These are phyloP conservation scores for Anastatus disparis DNA, from an alignment of 1,140 invertebrate species.

Conservation along the genomic window DNA sequence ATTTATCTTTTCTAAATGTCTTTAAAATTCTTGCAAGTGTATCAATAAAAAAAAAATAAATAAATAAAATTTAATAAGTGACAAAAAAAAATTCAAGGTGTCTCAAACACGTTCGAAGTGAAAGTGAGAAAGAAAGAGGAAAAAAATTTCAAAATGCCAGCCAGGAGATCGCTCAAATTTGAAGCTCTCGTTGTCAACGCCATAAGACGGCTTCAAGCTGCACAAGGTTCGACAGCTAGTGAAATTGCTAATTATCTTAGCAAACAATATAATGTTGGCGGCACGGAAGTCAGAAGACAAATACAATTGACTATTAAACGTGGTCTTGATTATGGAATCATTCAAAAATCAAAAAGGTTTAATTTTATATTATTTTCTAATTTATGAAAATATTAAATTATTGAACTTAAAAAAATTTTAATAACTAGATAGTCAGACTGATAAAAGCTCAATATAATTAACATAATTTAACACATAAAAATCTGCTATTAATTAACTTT, in stretches of 20 bases:
- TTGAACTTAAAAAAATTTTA: no score
- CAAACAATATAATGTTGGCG: slow-evolving; percentile 54
- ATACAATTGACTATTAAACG: slow-evolving; percentile 56
- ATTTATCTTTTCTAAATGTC: no score
- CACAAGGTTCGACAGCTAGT: slow-evolving; percentile 56
- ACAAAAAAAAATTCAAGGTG: no score
- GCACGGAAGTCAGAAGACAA: slow-evolving; percentile 47
- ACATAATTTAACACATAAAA: no score
- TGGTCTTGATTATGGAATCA: slow-evolving; percentile 57
- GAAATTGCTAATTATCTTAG: slow-evolving; percentile 61
- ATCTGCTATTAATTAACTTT: neutral
- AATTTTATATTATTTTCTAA: no score
- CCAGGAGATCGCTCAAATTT: slow-evolving; percentile 50
- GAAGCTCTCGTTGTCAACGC: slow-evolving; percentile 58
- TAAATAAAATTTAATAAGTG: no score
- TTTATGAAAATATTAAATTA: no score
- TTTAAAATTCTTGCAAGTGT: no score
- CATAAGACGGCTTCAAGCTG: slow-evolving; percentile 55
- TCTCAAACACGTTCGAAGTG: no score
- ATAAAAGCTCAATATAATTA: no score
- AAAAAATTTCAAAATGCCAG: neutral
- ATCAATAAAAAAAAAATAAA: no score
- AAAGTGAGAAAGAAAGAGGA: neutral
- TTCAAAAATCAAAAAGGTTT: slow-evolving; percentile 52
- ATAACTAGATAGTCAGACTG: no score